Evolutionary conservation across 2,888 invertebrate genomes (phyloP), one percentile per base, ranked within the genome.

Genomic region (Sicus ferrugineus): DNA sequence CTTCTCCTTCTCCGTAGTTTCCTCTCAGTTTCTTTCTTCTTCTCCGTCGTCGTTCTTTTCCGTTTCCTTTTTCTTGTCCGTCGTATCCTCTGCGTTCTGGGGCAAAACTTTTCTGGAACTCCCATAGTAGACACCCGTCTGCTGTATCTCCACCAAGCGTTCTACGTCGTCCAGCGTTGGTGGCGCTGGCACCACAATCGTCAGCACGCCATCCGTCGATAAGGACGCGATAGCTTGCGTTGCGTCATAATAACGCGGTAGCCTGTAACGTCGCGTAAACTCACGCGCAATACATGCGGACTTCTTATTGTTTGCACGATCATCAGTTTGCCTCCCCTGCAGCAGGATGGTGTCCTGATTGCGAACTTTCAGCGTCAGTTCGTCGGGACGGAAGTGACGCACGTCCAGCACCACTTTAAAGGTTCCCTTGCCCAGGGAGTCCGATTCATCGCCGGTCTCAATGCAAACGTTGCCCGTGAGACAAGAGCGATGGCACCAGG

Each of bases 161-260:
- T 83, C 84, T 59, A 79, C 80, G 70, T 83, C 78, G 69, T 84
- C 83, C 70, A 81, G 73, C 50, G 78, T 75, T 38, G 82, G 80
- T 65, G 84, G 84, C 70, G 82, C 79, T 72, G 84, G 81, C 73
- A 84, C 83, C 73, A 77, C 79, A 19, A 83, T 78, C 72, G 80
- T 78, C n/a, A 83, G 75, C 71, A 83, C 81, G 65, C 83, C 84
- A 68, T 83, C 83, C 19, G 79, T 80, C 46, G 84, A 83, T 62
- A 82, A 76, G 3, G 80, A 80, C 31, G 84, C 81, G 67, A 76
- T 75, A 14, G 84, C 83, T 72, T 73, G 77, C 11, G 82, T 79
- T 56, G 82, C 80, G 73, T 83, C 82, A 30, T 83, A 83, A 72
- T 81, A 80, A 5, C 83, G 75, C 0, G 83, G 83, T 73, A 83